Percentiles rank a stretch among this genome's conserved stretches.
Evolutionary conservation across 2,797 vertebrate species (phyloP).

Genomic region (Semotilus atromaculatus): DNA sequence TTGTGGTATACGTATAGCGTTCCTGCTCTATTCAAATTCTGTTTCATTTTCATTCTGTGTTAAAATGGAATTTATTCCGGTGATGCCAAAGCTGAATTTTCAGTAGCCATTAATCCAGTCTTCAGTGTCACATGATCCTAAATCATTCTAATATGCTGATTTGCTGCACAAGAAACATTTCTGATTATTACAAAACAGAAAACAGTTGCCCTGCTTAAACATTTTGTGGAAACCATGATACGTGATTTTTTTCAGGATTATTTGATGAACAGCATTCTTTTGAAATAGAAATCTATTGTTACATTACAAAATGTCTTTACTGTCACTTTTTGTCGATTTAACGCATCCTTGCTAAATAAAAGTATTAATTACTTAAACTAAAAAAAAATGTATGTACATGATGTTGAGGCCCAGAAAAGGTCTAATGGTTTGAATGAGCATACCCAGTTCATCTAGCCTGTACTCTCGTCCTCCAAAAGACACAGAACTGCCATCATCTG

Average conservation of each 20-base stretch:
- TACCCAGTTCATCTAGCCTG: slow-evolving; percentile 88
- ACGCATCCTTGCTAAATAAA: not conserved
- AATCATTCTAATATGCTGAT: not conserved
- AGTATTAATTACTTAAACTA: not conserved
- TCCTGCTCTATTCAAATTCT: too few relatives aligned
- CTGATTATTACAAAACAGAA: not conserved
- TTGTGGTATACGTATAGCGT: too few relatives aligned
- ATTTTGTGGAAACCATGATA: not conserved
- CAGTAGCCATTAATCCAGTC: too few relatives aligned
- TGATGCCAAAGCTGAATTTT: too few relatives aligned
- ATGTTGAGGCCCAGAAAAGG: not conserved
- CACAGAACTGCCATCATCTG: slow-evolving; percentile 86
- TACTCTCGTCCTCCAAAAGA: slow-evolving; percentile 86
- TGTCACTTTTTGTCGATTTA: not conserved
- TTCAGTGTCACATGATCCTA: not conserved
- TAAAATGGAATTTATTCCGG: too few relatives aligned
- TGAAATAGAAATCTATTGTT: not conserved
- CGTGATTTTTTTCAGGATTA: not conserved
- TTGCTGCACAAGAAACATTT: not conserved
- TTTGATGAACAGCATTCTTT: not conserved
- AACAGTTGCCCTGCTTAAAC: not conserved
- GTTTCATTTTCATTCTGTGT: too few relatives aligned
- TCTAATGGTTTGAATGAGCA: slow-evolving; percentile 14
- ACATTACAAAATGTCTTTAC: not conserved
- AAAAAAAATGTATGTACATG: not conserved